Percentiles rank a stretch among this genome's conserved stretches.
phyloP scores from a whole-genome alignment of 2,797 vertebrate genomes.

The Acipenser ruthenus region DNA sequence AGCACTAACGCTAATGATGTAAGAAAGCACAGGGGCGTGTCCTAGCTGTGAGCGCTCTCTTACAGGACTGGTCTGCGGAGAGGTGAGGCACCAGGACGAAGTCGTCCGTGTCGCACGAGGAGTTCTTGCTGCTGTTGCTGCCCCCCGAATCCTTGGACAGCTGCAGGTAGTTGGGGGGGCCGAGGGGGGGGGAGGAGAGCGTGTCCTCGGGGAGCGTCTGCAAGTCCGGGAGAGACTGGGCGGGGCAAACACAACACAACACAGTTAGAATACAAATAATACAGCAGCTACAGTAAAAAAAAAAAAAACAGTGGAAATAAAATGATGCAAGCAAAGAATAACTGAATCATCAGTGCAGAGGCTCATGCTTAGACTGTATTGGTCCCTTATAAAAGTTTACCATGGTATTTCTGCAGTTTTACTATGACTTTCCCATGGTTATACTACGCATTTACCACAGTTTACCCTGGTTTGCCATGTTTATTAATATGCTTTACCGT shows the following conservation, averaged over 20 bases:
- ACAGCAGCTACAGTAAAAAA: background rate
- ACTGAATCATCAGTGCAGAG: too few species aligned
- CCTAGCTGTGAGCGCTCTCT: slow-evolving; percentile 37
- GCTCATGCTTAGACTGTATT: too few species aligned
- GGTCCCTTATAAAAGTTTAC: too few species aligned
- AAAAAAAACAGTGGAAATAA: background rate
- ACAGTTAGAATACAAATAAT: background rate
- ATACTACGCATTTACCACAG: too few species aligned
- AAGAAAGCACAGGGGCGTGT: background rate
- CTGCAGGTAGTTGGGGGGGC: slow-evolving; percentile 88
- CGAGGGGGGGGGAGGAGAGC: slow-evolving; percentile 81
- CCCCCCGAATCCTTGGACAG: slow-evolving; percentile 92
- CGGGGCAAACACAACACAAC: background rate
- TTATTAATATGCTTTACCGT: too few species aligned
- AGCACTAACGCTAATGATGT: background rate
- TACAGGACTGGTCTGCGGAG: slow-evolving; percentile 84
- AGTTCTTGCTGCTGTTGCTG: slow-evolving; percentile 94
- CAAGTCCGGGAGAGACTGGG: slow-evolving; percentile 89
- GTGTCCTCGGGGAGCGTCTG: slow-evolving; percentile 87
- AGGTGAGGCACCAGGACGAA: slow-evolving; percentile 96
- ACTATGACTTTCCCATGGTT: too few species aligned
- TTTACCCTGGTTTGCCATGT: too few species aligned
- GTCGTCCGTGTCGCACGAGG: slow-evolving; percentile 91
- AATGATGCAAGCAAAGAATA: too few species aligned
- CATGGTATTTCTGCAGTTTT: too few species aligned